These are phyloP conservation scores for Micronycteris hirsuta DNA, from an alignment of 2,113 vertebrate species.

Conservation along the genomic window DNA sequence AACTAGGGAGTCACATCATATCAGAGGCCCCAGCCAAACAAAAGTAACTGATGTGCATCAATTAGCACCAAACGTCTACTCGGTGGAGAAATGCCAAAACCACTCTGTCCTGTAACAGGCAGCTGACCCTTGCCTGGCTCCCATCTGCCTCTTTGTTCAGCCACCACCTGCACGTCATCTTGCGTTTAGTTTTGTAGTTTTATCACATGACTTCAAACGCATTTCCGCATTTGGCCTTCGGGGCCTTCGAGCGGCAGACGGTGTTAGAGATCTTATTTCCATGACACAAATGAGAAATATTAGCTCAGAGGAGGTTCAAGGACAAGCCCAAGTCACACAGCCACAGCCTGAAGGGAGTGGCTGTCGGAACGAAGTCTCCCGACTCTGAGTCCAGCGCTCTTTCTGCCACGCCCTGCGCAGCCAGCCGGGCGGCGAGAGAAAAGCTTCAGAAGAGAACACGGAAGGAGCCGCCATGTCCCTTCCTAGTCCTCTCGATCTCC, in stretches of 20 bases:
- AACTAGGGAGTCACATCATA: slow-evolving; percentile 11
- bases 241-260: background rate
- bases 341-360: background rate
- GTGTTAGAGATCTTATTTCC: background rate
- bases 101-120: background rate
- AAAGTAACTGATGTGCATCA: slow-evolving; percentile 37
- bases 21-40: slow-evolving; percentile 1
- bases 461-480: background rate
- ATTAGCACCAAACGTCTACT: slow-evolving; percentile 45
- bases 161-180: background rate
- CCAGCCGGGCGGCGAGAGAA: background rate
- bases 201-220: background rate
- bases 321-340: background rate
- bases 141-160: background rate
- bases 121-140: background rate
- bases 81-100: background rate
- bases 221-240: background rate
- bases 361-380: background rate
- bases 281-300: too few species aligned
- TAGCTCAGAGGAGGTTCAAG: background rate
- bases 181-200: background rate
- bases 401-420: background rate
- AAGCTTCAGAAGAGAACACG: background rate
- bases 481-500: background rate
- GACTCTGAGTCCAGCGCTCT: background rate